These are phyloP conservation scores for Clusia tigrina DNA, from an alignment of 2,888 invertebrate species.

Conservation along the genomic window DNA sequence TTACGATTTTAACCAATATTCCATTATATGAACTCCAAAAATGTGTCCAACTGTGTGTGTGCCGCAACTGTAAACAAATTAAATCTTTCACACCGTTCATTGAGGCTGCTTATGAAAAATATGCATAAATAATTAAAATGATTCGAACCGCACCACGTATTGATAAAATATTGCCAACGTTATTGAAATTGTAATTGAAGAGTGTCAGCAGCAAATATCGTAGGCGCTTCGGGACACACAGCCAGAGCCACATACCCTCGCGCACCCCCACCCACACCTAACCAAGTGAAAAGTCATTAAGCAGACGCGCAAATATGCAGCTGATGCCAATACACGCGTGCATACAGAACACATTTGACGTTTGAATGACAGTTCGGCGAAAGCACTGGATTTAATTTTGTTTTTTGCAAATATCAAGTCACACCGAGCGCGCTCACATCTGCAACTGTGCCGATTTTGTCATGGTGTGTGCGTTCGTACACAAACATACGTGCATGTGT, in stretches of 20 bases:
- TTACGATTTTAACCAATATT: no score
- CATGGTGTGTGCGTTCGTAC: background rate
- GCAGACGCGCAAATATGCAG: background rate
- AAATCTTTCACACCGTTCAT: no score
- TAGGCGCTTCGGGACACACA: background rate
- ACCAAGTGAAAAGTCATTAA: slow-evolving; percentile 1
- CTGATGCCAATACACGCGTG: background rate
- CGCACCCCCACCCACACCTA: slow-evolving; percentile 20
- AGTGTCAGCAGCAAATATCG: slow-evolving; percentile 12
- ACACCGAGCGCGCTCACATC: slow-evolving; percentile 12
- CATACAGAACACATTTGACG: slow-evolving; percentile 42
- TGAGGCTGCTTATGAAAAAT: no score
- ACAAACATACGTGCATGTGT: background rate
- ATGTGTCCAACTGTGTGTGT: no score
- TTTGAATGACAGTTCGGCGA: slow-evolving; percentile 59
- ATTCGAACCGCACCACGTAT: background rate
- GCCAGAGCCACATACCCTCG: background rate
- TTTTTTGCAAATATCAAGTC: slow-evolving; percentile 40
- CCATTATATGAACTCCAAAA: no score
- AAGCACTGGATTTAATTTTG: slow-evolving; percentile 44
- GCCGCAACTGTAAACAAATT: no score
- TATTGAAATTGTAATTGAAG: slow-evolving; percentile 13
- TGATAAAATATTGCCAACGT: slow-evolving; percentile 7
- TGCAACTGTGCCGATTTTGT: slow-evolving; percentile 9
- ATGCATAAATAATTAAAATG: background rate